Base-by-base conservation (phyloP, 2,797 vertebrate genomes). In the Rhabdophis nuchalis region DNA sequence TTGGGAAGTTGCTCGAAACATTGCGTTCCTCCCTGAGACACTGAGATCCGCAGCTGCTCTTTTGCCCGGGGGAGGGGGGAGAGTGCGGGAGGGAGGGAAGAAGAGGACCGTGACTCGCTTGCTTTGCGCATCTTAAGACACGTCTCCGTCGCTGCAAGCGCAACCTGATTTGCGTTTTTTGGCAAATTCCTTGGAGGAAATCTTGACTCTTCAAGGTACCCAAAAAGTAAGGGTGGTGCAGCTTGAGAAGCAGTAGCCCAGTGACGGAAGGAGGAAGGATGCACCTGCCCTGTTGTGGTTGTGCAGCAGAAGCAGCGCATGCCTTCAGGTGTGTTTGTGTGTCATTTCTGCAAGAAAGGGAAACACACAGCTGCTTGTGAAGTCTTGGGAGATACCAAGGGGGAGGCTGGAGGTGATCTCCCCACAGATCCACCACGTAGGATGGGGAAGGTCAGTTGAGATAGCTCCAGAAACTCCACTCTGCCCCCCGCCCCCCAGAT, bases 141-240 rank as follows among this genome's bases (percentile, higher is more conserved):
- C 12, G 23, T 82, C 36, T 46, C 72, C 41, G 20, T 25, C 4
- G 4, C 72, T 46, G 20, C 20, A 12, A 72, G 46, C 11, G 9
- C 25, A 2, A 12, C 32, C 5, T 0, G 0, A 2, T 77, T 5
- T n/a, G 9, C 1, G 3, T 41, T 29, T 41, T 29, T 36, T 4
- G 60, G 16, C 27, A 3, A 20, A 10, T 29, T 16, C 36, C 0
- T 52, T 77, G 5, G 2, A 46, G 23, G 36, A 52, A n/a, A 5
- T 29, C 2, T n/a, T 7, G 13, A 46, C 4, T n/a, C 25, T 6
- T 8, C 18, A 57, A 53, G 52, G 14, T 0, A 5, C 5, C 5
- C 64, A 8, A 68, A 68, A 27, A 18, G 5, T n/a, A 14, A 68
- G 14, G 14, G 3, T 0, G 13, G 36, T 6, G 13, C 0, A 18